phyloP scores from a whole-genome alignment of 2,113 vertebrate species.

The Actenoides lindsayi region DNA sequence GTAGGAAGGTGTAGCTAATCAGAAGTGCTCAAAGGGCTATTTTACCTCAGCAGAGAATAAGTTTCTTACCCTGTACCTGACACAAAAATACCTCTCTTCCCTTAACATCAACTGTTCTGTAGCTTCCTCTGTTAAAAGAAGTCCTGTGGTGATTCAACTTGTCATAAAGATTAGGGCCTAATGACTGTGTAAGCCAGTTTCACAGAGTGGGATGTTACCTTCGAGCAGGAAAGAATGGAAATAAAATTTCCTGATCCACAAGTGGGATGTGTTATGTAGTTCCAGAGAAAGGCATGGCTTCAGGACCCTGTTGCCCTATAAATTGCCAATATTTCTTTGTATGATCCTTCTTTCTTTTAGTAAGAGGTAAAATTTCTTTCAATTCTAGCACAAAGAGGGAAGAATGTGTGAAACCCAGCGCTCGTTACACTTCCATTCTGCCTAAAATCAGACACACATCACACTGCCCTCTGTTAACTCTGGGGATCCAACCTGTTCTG shows the following conservation, averaged over 20 bases:
- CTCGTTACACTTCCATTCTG: background rate
- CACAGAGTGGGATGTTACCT: rapidly evolving
- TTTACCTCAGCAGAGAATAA: background rate
- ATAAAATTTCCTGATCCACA: background rate
- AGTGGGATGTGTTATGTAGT: background rate
- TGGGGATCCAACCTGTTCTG: background rate
- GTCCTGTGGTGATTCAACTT: background rate
- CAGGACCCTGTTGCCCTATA: background rate
- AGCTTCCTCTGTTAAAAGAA: background rate
- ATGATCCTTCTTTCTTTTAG: background rate
- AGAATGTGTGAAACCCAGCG: background rate
- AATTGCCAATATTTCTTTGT: background rate
- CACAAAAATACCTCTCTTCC: background rate
- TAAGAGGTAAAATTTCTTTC: background rate
- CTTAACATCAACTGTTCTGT: background rate
- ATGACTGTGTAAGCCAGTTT: background rate
- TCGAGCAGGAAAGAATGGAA: background rate
- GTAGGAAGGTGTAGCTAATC: background rate
- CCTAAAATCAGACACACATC: background rate
- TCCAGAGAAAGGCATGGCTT: background rate
- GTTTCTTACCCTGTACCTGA: background rate
- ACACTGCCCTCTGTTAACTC: background rate
- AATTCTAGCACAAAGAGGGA: background rate
- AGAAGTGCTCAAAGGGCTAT: background rate
- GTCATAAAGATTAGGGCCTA: background rate